Percentiles rank a stretch among this genome's conserved stretches.
phyloP scores from a whole-genome alignment of 2,888 invertebrate genomes.

The Meliscaeva auricollis region DNA sequence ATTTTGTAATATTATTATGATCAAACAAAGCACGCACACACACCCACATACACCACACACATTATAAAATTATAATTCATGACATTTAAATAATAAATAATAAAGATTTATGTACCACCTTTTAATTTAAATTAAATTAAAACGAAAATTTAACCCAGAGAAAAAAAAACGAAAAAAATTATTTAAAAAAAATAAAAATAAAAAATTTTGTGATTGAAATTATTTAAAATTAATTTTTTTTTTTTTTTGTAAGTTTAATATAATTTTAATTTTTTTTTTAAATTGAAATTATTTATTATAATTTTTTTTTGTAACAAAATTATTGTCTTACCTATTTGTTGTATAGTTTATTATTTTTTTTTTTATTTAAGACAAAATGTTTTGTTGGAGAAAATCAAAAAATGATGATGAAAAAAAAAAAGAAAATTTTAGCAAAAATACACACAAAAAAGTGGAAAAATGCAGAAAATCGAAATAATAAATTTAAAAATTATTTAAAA shows the following conservation, averaged over 20 bases:
- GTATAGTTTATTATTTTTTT: conserved; percentile 20
- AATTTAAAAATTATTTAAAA: conserved; percentile 59
- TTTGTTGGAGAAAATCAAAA: conserved; percentile 29
- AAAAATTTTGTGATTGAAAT: conserved; percentile 64
- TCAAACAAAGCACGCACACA: conserved; percentile 25
- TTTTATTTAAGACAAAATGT: conserved; percentile 26
- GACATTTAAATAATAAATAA: conserved; percentile 69
- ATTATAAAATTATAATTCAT: conserved; percentile 64
- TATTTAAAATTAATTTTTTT: conserved; percentile 19
- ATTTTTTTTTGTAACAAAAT: conserved; percentile 26
- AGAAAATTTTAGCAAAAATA: conserved; percentile 22
- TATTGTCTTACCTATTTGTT: conserved; percentile 35
- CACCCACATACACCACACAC: conserved; percentile 8
- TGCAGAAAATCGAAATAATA: conserved; percentile 62
- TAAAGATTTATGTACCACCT: conserved; percentile 63
- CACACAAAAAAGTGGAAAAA: conserved; percentile 29
- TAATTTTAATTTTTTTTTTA: conserved; percentile 3
- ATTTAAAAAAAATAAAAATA: conserved; percentile 34
- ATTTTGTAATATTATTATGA: conserved; percentile 46
- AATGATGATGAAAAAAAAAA: conserved; percentile 24
- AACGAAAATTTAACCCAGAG: background rate
- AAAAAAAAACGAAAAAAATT: conserved; percentile 23
- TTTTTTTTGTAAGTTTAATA: conserved; percentile 3
- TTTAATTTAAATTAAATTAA: conserved; percentile 60
- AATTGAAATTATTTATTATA: conserved; percentile 19